A percentile compares a stretch with the other conserved stretches of the same genome.
These are phyloP conservation scores for Perithous albicinctus DNA, from an alignment of 2,888 invertebrate genomes.

Conservation along the genomic window DNA sequence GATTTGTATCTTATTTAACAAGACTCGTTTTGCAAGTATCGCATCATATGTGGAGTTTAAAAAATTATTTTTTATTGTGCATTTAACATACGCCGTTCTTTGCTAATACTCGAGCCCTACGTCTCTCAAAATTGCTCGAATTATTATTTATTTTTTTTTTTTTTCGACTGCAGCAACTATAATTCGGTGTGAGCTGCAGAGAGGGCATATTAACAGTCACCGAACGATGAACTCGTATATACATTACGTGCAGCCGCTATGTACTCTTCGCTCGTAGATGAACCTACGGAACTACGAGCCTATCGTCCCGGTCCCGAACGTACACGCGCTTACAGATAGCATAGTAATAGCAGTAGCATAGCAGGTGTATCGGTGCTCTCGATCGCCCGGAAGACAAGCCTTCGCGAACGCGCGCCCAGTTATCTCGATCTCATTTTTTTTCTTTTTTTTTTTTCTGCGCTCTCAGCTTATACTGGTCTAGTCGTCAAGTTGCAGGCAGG, in stretches of 20 bases:
- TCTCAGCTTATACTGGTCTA: slow-evolving; percentile 53
- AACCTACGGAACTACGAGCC: neutral
- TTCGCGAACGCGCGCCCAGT: slow-evolving; percentile 65
- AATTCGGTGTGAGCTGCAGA: neutral
- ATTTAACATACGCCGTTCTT: too few relatives aligned
- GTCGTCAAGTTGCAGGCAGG: slow-evolving; percentile 3
- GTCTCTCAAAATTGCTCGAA: neutral
- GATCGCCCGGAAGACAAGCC: slow-evolving; percentile 80
- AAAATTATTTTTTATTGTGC: too few relatives aligned
- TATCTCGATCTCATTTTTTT: slow-evolving; percentile 76
- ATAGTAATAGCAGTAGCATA: slow-evolving; percentile 44
- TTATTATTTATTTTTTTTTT: too few relatives aligned
- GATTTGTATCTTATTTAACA: too few relatives aligned
- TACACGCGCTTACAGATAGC: neutral
- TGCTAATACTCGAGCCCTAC: neutral
- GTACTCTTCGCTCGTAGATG: slow-evolving; percentile 7
- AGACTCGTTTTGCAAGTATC: too few relatives aligned
- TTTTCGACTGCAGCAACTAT: neutral
- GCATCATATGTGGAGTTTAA: too few relatives aligned
- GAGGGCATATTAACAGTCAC: neutral
- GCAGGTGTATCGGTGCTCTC: slow-evolving; percentile 76
- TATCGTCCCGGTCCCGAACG: neutral
- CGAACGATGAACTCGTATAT: neutral
- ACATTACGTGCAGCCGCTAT: slow-evolving; percentile 3
- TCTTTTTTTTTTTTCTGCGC: slow-evolving; percentile 1